Base-by-base conservation (phyloP, 1,140 invertebrate species). In the Macrotrachela quadricornifera region DNA sequence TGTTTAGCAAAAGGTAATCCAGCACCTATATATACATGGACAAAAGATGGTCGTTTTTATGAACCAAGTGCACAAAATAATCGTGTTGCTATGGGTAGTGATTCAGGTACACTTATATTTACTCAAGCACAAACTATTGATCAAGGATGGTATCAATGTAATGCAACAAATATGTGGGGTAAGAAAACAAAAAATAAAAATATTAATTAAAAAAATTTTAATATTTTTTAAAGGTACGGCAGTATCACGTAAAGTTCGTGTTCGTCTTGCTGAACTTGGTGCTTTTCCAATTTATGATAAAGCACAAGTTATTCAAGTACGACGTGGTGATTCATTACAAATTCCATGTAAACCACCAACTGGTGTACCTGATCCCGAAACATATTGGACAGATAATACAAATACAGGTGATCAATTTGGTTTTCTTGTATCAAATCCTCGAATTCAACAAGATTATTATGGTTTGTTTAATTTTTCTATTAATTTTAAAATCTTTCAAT, bases 81-180 rank as follows among this genome's bases (percentile, higher is more conserved):
- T 16, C 40, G 53, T 14, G 53, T 54, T 1, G 46, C 53, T 1
- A 49, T 54, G 47, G 41, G 46, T 45, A 48, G 46, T 21, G 48
- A 48, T 21, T 40, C 53, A 8, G 88, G 88, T 51, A 91, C 87
- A 0, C 71, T 96, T 12, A 81, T 91, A 8, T 82, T 94, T 51
- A 80, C 82, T 40, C 76, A 76, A 57, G 87, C 88, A 0, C 74
- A 79, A 50, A 81, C 90, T 60, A 87, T 90, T 63, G 90, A 95
- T 70, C 73, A 90, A 36, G 86, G 75, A 63, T 60, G 92, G 59
- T 97, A 96, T 69, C 90, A 96, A 65, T 99, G 92, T 71, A 87
- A 90, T 67, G 91, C 91, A 0, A 76, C 79, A 60, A 97, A 99
- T 64, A 80, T 85, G 60, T 86, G 85, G 75, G 92, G 92, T 45